phyloP scores from a whole-genome alignment of 1,140 invertebrate species.

The Tenebrio molitor region DNA sequence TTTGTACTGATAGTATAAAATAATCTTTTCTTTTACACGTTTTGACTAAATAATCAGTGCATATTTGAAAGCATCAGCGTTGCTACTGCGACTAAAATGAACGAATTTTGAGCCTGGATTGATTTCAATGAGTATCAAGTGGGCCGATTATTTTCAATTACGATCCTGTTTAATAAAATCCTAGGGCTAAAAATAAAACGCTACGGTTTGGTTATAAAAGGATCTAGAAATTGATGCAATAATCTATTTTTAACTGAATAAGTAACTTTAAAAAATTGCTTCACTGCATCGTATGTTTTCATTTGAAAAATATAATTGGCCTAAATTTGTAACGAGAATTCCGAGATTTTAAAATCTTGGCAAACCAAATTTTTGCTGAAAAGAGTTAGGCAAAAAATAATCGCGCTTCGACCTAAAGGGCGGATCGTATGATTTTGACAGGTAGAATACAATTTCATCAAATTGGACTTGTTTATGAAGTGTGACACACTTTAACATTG shows the following conservation, averaged over 20 bases:
- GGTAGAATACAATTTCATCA: background rate
- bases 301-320: no score
- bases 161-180: constrained; percentile 4
- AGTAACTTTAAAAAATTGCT: background rate
- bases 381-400: background rate
- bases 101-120: no score
- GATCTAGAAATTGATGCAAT: constrained; percentile 22
- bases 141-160: background rate
- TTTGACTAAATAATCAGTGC: no score
- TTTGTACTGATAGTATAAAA: no score
- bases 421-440: constrained; percentile 1
- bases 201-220: constrained; percentile 13
- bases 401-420: background rate
- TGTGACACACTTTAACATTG: constrained; percentile 58
- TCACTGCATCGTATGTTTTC: no score
- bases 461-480: constrained; percentile 26
- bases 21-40: no score
- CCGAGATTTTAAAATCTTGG: no score
- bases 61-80: no score
- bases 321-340: no score
- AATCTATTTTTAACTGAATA: background rate
- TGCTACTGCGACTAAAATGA: no score
- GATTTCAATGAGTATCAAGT: background rate
- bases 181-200: constrained; percentile 2
- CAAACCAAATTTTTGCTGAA: no score